phyloP scores from a whole-genome alignment of 1,140 invertebrate genomes.

The Grapholita molesta region DNA sequence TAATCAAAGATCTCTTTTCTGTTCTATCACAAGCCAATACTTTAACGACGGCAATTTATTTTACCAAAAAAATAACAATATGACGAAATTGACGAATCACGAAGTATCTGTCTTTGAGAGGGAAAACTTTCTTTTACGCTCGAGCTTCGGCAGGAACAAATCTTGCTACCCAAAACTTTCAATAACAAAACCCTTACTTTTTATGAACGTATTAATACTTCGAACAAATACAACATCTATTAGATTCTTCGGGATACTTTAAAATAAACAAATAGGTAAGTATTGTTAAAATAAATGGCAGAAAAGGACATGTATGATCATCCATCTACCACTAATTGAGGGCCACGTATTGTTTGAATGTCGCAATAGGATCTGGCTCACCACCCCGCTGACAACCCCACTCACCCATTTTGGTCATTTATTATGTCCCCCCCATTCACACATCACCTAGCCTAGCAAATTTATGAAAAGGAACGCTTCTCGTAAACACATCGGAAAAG shows the following conservation, averaged over 20 bases:
- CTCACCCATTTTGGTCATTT: constrained; percentile 9
- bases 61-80: not conserved
- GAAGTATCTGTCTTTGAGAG: not conserved
- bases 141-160: not conserved
- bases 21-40: not conserved
- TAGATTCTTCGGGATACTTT: not conserved
- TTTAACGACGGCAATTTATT: not conserved
- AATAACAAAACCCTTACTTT: constrained; percentile 5
- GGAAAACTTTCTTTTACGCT: constrained; percentile 4
- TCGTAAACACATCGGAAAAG: not conserved
- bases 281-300: not conserved
- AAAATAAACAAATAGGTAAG: not conserved
- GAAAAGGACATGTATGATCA: constrained; percentile 3
- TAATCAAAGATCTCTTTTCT: not conserved
- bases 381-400: not conserved
- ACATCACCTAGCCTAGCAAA: not conserved
- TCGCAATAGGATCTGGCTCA: constrained; percentile 15
- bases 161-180: not conserved
- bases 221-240: not conserved
- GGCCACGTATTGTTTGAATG: constrained; percentile 6
- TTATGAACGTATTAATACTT: not conserved
- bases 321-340: constrained; percentile 11
- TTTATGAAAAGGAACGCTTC: not conserved
- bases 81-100: constrained; percentile 2
- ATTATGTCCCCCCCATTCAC: constrained; percentile 12